Base-by-base conservation (phyloP, 2,797 vertebrate genomes). In the Tragopan temminckii region DNA sequence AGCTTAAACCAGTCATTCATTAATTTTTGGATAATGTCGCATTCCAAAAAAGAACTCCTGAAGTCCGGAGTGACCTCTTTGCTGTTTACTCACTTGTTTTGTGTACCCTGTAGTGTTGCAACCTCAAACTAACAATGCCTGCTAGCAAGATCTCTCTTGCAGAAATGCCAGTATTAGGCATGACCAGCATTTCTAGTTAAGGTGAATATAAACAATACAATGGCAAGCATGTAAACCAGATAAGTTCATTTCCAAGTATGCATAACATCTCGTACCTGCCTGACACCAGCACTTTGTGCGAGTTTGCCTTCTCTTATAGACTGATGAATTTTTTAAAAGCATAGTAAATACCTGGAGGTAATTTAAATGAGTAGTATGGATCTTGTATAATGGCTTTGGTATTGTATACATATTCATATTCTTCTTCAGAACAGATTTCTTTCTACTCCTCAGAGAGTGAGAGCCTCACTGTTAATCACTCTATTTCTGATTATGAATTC, bases 381-480 rank as follows among this genome's bases (percentile, higher is more conserved):
- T 83, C 81, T 93, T 70, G 33, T 77, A 55, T 91, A 97, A 93
- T 70, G 95, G 92, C 85, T 36, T 21, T 88, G 80, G 69, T 92
- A 53, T 69, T 67, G 6, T 55, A 94, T 92, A 88, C 84, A 94
- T 96, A 97, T 96, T 94, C 92, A 96, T 90, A 88, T 13, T 33
- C 86, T 93, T 84, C 93, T 94, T 94, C 94, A 68, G 68, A 91
- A 92, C 69, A 69, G 93, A 93, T 91, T 95, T 94, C 62, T 92
- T 69, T 89, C 83, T 97, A 83, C 86, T 94, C 95, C 96, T 96
- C 91, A 80, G 96, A 96, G 94, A 83, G 82, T 75, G 87, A 95
- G 95, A 94, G 66, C 83, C 74, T 94, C 95, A 68, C 90, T 94
- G 85, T 76, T 97, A 94, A 96, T 96, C 95, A 88, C 80, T 93